Evolutionary conservation across 2,888 invertebrate species (phyloP).

Genomic region (Cerceris ruficornis): DNA sequence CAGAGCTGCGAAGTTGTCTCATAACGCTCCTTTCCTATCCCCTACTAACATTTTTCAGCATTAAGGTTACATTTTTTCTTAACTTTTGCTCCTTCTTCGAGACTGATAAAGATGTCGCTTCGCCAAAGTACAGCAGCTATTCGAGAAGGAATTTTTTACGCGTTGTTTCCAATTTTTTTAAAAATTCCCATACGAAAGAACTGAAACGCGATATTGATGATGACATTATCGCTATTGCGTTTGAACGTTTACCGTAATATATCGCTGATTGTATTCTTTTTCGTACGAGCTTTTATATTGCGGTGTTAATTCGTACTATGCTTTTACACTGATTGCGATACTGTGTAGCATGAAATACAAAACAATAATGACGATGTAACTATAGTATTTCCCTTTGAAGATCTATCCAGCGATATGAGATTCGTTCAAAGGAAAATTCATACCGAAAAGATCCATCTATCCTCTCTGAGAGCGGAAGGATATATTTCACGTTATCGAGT

Average conservation of each 20-base stretch:
- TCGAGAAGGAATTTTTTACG: too few relatives aligned
- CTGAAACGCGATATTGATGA: too few relatives aligned
- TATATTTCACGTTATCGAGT: not conserved
- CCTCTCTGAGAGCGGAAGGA: not conserved
- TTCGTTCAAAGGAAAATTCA: constrained; percentile 2
- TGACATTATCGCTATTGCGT: too few relatives aligned
- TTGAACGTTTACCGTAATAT: too few relatives aligned
- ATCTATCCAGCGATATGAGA: not conserved
- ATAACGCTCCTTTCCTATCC: constrained; percentile 42
- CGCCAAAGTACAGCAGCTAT: too few relatives aligned
- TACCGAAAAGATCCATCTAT: not conserved
- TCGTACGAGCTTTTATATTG: constrained; percentile 10
- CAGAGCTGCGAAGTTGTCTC: constrained; percentile 69
- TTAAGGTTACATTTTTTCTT: too few relatives aligned
- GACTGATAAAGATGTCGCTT: too few relatives aligned
- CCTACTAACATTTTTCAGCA: too few relatives aligned
- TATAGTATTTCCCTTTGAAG: not conserved
- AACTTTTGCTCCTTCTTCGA: too few relatives aligned
- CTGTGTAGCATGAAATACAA: not conserved
- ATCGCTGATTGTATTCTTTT: constrained; percentile 57
- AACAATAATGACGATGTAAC: not conserved
- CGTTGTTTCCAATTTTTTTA: too few relatives aligned
- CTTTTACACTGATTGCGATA: constrained; percentile 55
- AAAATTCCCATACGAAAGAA: too few relatives aligned
- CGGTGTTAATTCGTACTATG: constrained; percentile 57